Evolutionary conservation across 2,888 invertebrate genomes (phyloP), one percentile per base, ranked within the genome.

Genomic region (Anarsia innoxiella): DNA sequence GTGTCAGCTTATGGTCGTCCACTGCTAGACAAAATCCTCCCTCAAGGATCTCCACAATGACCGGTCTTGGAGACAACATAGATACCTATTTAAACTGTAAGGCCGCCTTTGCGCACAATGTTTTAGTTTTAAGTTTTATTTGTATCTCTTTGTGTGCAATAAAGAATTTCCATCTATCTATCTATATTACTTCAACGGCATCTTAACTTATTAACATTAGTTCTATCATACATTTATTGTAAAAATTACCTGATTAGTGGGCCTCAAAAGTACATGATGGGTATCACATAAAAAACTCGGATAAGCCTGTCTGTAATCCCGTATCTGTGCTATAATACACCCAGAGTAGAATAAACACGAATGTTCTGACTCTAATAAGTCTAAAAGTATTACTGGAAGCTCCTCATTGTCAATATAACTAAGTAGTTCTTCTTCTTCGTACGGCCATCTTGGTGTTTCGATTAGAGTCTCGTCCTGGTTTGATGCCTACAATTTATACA

Each of bases 351-450:
- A 94, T 42, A 97, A 87, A 74, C 93, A 92, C 35, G 93, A 92
- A 66, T 94, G 90, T 64, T 93, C 92, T 5, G 91, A 88, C 66
- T 94, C 95, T 43, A 97, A 79, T 49, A 96, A 80, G 70, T 96
- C 95, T 44, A 94, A 87, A 40, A 97, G 86, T 63, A 93, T 90
- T 43, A 95, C 93, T 33, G 97, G 97, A 66, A 97, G 83, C 80
- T 96, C 93, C 73, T 95, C 95, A 75, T 93, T 93, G 73, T 96
- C 95, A 59, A 97, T 92, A 69, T 93, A 95, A 63, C 92, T 91
- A 51, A 97, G 85, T 45, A 96, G 76, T 64, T 94, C 91, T 63
- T 95, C 95, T 74, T 95, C 93, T 75, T 95, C 95, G 68, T 96
- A 96, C 57, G 95, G 93, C 92, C 92, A 92, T 62, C 90, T 80